Evolutionary conservation across 2,797 vertebrate species (phyloP).

Genomic region (Notamacropus eugenii): DNA sequence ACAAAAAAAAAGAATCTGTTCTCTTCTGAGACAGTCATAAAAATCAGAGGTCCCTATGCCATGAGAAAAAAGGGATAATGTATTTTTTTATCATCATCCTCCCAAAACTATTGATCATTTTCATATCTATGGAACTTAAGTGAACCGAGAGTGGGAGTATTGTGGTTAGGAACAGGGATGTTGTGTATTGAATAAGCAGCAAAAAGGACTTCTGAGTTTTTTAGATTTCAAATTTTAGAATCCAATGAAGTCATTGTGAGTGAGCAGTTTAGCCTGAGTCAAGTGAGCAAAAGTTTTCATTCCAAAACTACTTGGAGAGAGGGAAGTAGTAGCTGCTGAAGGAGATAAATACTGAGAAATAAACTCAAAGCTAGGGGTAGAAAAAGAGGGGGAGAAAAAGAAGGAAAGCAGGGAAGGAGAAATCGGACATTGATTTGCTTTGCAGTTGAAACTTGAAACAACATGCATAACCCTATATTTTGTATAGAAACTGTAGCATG

Average conservation of each 20-base stretch:
- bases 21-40: conserved; percentile 45
- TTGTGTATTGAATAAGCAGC: conserved; percentile 45
- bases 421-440: conserved; percentile 79
- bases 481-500: conserved; percentile 69
- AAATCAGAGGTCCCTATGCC: conserved; percentile 26
- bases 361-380: not conserved
- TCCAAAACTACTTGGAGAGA: conserved; percentile 62
- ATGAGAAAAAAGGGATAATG: not conserved
- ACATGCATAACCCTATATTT: conserved; percentile 76
- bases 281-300: conserved; percentile 65
- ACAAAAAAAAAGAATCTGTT: conserved; percentile 9
- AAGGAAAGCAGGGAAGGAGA: conserved; percentile 43
- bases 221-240: conserved; percentile 64
- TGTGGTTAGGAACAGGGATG: conserved; percentile 55
- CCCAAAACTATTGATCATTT: not conserved
- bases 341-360: conserved; percentile 64
- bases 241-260: conserved; percentile 52
- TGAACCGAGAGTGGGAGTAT: conserved; percentile 54
- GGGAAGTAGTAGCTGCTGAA: conserved; percentile 45
- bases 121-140: conserved; percentile 70
- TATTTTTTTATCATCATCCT: not conserved
- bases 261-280: conserved; percentile 46
- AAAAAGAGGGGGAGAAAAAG: conserved; percentile 1
- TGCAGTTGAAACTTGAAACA: conserved; percentile 74
- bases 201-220: conserved; percentile 66